phyloP scores from a whole-genome alignment of 2,113 vertebrate species.

The Nestor notabilis region DNA sequence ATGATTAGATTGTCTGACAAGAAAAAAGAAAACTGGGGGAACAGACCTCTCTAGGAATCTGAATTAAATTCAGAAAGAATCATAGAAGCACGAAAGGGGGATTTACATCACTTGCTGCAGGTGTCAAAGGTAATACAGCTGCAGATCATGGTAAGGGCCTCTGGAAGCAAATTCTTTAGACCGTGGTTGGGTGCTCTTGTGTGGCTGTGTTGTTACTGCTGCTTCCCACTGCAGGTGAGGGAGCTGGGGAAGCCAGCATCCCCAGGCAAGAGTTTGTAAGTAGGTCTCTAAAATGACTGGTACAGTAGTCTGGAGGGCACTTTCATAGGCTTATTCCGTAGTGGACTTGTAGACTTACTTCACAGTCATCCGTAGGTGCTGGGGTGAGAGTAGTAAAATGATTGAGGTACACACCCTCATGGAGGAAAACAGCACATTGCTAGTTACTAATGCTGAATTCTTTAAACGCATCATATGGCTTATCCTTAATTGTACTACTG shows the following conservation, averaged over 20 bases:
- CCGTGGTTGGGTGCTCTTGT: fast-evolving
- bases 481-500: not conserved
- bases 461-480: not conserved
- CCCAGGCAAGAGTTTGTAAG: not conserved
- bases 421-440: not conserved
- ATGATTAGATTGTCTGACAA: not conserved
- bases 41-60: not conserved
- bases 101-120: not conserved
- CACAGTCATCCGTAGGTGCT: not conserved
- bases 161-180: not conserved
- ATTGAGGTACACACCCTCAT: not conserved
- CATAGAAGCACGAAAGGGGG: not conserved
- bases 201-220: not conserved
- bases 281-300: not conserved
- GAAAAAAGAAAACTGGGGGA: not conserved
- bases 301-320: not conserved
- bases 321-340: not conserved
- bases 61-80: not conserved
- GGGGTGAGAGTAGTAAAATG: not conserved
- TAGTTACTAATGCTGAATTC: not conserved
- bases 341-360: not conserved
- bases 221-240: not conserved
- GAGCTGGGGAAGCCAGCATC: not conserved
- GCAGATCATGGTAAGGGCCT: not conserved
- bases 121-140: not conserved